Base-by-base conservation (phyloP, 2,113 vertebrate genomes). In the Dicerorhinus sumatrensis region DNA sequence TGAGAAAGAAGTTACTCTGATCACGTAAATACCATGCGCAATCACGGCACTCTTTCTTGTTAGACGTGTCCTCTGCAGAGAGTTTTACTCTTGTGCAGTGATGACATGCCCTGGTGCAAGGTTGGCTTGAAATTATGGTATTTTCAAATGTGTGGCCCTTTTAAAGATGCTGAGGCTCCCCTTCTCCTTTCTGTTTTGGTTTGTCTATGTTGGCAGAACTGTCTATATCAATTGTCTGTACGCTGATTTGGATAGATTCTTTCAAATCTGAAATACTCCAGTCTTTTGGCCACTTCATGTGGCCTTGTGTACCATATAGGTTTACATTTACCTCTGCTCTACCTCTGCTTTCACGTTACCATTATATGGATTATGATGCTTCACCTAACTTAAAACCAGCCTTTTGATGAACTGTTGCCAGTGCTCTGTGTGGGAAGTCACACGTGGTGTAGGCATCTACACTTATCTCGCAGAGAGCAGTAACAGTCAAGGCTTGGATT, bases 21-120 rank as follows among this genome's bases (percentile, higher is more conserved):
- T 48, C 8, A 4, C 1, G 1, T 14, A 6, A 16, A 12, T 8
- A 1, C 12, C 25, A 0, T 0, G 5, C 29, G 20, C 13, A 9
- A 4, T 21, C 62, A 18, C 8, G 8, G 67, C 2, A 4, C 16
- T 12, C 67, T 72, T 46, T 84, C 51, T 25, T 16, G 10, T 48
- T 31, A 17, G 39, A 9, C 21, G 0, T 48, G 54, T 60, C n/a
- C 85, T 56, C 33, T 33, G 2, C 8, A 12, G 48, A 46, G 27
- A 12, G 11, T 4, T 51, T 83, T 67, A 33, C 8, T 25, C 25
- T 76, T 11, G 0, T 31, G 75, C 36, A 13, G 21, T 6, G 31
- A 31, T n/a, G 39, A 25, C n/a, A 39, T 10, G 42, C 9, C 23
- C 9, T 48, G 20, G 48, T 23, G 21, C 48, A 21, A 29, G 16